Percentiles rank a stretch among this genome's conserved stretches.
These are phyloP conservation scores for Cacoxenus indagator DNA, from an alignment of 2,888 invertebrate genomes.

Conservation along the genomic window DNA sequence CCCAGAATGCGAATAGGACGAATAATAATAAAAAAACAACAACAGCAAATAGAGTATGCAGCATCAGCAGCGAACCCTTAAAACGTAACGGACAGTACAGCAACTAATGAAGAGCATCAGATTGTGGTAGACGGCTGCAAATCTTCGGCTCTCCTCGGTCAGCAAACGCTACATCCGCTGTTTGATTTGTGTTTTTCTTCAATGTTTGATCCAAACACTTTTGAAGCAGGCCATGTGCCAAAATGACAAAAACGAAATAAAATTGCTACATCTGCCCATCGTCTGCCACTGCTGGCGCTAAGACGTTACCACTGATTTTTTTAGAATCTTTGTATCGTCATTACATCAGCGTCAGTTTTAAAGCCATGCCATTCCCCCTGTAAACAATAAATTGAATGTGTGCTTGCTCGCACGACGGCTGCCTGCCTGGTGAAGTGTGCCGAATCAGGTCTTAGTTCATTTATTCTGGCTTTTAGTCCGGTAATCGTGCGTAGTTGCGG, in stretches of 20 bases:
- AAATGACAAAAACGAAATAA: slow-evolving; percentile 17
- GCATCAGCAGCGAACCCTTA: not conserved
- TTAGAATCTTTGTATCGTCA: slow-evolving; percentile 34
- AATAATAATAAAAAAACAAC: not conserved
- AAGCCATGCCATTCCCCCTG: not conserved
- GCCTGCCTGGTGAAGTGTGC: slow-evolving; percentile 50
- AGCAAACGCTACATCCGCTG: not conserved
- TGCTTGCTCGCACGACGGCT: not conserved
- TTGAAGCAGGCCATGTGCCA: slow-evolving; percentile 34
- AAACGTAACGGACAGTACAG: slow-evolving; percentile 14
- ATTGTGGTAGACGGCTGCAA: slow-evolving; percentile 7
- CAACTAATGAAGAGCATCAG: not conserved
- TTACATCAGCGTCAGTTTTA: slow-evolving; percentile 14
- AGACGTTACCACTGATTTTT: slow-evolving; percentile 47
- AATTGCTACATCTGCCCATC: slow-evolving; percentile 49
- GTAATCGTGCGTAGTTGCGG: not conserved
- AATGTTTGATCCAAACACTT: slow-evolving; percentile 6
- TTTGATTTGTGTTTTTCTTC: slow-evolving; percentile 8
- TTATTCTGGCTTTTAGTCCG: not conserved
- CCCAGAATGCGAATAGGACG: not conserved
- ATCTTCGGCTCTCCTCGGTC: not conserved
- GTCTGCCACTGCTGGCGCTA: slow-evolving; percentile 41
- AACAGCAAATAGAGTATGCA: not conserved
- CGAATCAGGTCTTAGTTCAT: slow-evolving; percentile 22
- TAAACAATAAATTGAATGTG: not conserved